phyloP scores from a whole-genome alignment of 2,888 invertebrate genomes.

The Parelbella ahira region DNA sequence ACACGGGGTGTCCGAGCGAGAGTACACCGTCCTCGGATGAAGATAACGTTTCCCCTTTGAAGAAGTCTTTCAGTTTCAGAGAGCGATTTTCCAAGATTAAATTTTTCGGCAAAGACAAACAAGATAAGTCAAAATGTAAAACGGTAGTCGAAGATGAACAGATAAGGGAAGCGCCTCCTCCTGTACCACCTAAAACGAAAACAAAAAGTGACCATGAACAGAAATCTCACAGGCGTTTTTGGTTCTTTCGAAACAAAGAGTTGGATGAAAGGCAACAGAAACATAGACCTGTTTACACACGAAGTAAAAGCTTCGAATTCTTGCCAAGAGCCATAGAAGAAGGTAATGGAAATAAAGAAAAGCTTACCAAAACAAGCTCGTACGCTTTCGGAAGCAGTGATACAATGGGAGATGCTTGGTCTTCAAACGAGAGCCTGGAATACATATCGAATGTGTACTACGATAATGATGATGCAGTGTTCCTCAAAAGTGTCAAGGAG shows the following conservation, averaged over 20 bases:
- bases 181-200: slow-evolving; percentile 31
- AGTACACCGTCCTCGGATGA: slow-evolving; percentile 45
- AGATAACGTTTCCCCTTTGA: slow-evolving; percentile 52
- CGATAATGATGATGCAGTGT: slow-evolving; percentile 57
- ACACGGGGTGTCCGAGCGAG: slow-evolving; percentile 47
- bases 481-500: slow-evolving; percentile 61
- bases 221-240: slow-evolving; percentile 62
- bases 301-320: slow-evolving; percentile 74
- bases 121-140: slow-evolving; percentile 50
- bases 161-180: slow-evolving; percentile 30
- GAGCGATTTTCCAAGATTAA: slow-evolving; percentile 62
- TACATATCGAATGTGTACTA: slow-evolving; percentile 61
- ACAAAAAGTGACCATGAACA: slow-evolving; percentile 43
- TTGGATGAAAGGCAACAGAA: slow-evolving; percentile 43
- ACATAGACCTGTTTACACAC: slow-evolving; percentile 50
- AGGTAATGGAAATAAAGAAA: slow-evolving; percentile 39
- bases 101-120: slow-evolving; percentile 56
- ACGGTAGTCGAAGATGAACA: slow-evolving; percentile 49
- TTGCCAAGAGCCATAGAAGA: slow-evolving; percentile 60
- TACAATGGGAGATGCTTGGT: slow-evolving; percentile 58
- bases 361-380: slow-evolving; percentile 46
- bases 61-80: slow-evolving; percentile 69
- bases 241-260: slow-evolving; percentile 66
- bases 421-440: slow-evolving; percentile 62
- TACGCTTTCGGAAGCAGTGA: slow-evolving; percentile 58